Base-by-base conservation (phyloP, 2,797 vertebrate species). In the Anguilla pacifica region DNA sequence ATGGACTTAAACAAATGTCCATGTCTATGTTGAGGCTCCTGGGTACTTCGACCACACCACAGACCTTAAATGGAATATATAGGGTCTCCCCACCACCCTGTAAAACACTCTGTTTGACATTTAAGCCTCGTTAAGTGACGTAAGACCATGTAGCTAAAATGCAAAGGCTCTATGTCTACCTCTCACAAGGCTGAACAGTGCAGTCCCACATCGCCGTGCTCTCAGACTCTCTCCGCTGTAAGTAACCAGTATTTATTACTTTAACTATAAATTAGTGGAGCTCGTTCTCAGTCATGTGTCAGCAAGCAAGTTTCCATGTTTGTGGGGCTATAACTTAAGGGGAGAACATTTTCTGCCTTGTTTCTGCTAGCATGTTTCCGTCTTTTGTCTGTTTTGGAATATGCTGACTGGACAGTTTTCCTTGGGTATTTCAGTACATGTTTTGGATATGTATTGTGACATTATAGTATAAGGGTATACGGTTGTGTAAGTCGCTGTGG, bases 21-120 rank as follows among this genome's bases (percentile, higher is more conserved):
- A 25, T 81, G 39, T 39, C 19, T 25, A 4, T 11, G 35, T 46
- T 4, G 5, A 81, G 77, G 43, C 22, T 49, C 19, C 77, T 49
- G 17, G 13, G 28, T n/a, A 49, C 19, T 49, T 19, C 43, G 35
- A 6, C 28, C 72, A 10, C 28, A 22, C 72, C 28, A 15, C 31
- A 70, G 64, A 25, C 86, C 79, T 83, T 86, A 72, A 86, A 88
- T 87, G 89, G 85, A 57, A 43, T 61, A 86, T 84, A 46, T 81
- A 28, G 49, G 83, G 28, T 82, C 9, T 43, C 6, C 13, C 85
- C 85, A 74, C 51, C 1, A 83, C 31, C 82, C 84, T 31, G 28
- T 87, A 59, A 85, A 86, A 85, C 79, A 46, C 31, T 6, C 0
- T 83, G 43, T 57, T 70, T 87, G 43, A 89, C 81, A 31, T 87